Conservation (phyloP, 2,113 vertebrate genomes). For the Pungitius pungitius region DNA sequence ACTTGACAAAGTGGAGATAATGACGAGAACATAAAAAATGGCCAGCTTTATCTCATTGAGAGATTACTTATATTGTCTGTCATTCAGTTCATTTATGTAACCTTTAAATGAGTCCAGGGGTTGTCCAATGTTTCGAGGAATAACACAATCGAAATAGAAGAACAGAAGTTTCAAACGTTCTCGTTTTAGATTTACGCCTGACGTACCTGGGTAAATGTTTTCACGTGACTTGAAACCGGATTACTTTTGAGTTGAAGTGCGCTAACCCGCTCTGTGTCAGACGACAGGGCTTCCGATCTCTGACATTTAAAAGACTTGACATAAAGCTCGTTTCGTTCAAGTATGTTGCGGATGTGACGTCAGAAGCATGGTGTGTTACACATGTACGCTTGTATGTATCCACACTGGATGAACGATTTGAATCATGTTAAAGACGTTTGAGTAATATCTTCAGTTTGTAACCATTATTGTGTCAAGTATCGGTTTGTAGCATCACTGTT, state of each 20-base stretch:
- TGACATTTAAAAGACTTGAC: constrained; percentile 40
- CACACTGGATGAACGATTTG: not conserved
- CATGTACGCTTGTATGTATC: not conserved
- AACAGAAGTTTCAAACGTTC: not conserved
- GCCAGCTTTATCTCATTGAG: not conserved
- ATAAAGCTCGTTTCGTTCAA: constrained; percentile 55
- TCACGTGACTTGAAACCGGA: not conserved
- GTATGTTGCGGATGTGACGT: constrained; percentile 51
- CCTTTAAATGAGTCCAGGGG: no score
- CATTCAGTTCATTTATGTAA: not conserved
- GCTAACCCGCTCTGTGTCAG: not conserved
- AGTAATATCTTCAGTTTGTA: fast-evolving
- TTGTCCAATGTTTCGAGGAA: not conserved
- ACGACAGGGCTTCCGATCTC: not conserved
- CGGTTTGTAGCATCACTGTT: fast-evolving
- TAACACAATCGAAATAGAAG: not conserved
- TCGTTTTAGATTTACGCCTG: not conserved
- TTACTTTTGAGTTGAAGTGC: not conserved
- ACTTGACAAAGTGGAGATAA: not conserved
- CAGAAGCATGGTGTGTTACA: not conserved
- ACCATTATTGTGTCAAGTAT: not conserved
- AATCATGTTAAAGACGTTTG: fast-evolving
- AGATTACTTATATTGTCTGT: not conserved
- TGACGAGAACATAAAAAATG: not conserved
- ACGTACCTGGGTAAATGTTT: no score